Evolutionary conservation across 2,113 vertebrate species (phyloP).

Genomic region (Ivindomyrus marchei): DNA sequence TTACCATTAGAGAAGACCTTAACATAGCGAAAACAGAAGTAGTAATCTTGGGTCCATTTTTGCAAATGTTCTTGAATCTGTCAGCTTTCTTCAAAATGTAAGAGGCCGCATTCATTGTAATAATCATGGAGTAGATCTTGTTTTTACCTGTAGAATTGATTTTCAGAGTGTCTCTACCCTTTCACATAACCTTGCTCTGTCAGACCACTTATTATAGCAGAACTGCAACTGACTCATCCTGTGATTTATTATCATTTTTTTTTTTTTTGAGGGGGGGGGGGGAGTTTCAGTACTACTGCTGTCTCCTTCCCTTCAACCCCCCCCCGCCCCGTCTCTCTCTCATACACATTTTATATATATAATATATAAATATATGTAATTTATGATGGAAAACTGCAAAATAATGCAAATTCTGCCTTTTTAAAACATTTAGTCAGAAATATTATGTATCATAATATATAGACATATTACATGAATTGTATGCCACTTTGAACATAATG

Average conservation of each 20-base stretch:
- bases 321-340: too few species aligned
- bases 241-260: not conserved
- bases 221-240: not conserved
- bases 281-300: not conserved
- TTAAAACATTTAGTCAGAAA: not conserved
- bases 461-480: not conserved
- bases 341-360: too few species aligned
- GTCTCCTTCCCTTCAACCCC: too few species aligned
- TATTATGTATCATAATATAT: not conserved
- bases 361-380: not conserved
- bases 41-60: not conserved
- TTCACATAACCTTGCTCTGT: not conserved
- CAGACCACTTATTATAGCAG: not conserved
- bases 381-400: not conserved
- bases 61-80: not conserved
- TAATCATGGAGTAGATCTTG: not conserved
- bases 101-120: not conserved
- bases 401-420: not conserved
- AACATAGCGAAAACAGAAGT: not conserved
- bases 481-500: not conserved
- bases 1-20: not conserved
- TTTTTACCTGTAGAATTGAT: not conserved
- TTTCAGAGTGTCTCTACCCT: not conserved
- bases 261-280: not conserved
- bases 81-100: not conserved